phyloP scores from a whole-genome alignment of 2,113 vertebrate genomes.

The Callocephalon fimbriatum region DNA sequence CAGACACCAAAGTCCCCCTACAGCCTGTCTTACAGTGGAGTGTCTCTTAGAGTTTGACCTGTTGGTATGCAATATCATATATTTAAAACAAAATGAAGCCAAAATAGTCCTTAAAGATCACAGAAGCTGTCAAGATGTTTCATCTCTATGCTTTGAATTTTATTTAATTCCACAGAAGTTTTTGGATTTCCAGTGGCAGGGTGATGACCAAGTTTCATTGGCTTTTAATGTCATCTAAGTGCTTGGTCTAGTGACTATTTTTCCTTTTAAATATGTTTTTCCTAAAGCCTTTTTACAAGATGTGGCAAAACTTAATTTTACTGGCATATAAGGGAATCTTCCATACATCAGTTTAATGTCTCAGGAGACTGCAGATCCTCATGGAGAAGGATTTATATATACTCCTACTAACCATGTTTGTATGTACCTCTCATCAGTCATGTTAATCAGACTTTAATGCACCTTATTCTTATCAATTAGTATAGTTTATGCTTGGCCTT shows the following conservation, averaged over 20 bases:
- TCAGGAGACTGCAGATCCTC: neutral
- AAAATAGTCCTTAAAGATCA: neutral
- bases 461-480: neutral
- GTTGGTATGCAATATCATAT: neutral
- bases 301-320: neutral
- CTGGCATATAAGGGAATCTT: neutral
- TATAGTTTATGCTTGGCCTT: neutral
- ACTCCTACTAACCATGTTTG: neutral
- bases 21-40: neutral
- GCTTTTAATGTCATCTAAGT: neutral
- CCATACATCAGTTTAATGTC: rapidly evolving
- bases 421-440: neutral
- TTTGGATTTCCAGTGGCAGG: neutral
- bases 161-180: neutral
- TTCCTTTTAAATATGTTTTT: neutral
- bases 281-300: neutral
- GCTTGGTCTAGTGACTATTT: neutral
- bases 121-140: neutral
- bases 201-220: neutral
- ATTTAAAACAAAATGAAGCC: neutral
- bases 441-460: neutral
- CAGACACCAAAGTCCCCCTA: neutral
- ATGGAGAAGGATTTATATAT: neutral
- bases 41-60: neutral
- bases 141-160: neutral